Base-by-base conservation (phyloP, 2,113 vertebrate genomes). In the Ceratotherium simum region DNA sequence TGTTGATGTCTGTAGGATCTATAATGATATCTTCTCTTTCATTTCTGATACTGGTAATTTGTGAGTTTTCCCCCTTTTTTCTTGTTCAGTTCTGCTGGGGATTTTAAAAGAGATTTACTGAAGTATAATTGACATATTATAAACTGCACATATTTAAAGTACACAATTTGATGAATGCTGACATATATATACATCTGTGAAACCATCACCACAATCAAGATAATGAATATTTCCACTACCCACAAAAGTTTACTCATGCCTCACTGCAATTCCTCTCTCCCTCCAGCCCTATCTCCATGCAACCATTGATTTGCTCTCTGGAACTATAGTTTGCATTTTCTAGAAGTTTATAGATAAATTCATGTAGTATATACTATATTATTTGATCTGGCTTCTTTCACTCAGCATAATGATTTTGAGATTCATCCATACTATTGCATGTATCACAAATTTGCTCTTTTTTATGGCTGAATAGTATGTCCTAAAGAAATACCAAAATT, bases 91-190 rank as follows among this genome's bases (percentile, higher is more conserved):
- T 48, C 25, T 94, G 75, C 20, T 58, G 88, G 56, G 76, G 65
- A 88, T 88, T 96, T 91, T 39, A 91, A 73, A 39, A 80, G 60
- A 89, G 76, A 70, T 46, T 80, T 75, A 48, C 27, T 33, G 73
- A 88, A 58, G 25, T 18, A 76, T 86, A 46, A 91, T 51, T 70
- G 83, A 10, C 9, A 70, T 64, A 23, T 18, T 51, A 70, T 90
- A 58, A 90, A 85, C 25, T 36, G n/a, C 20, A 83, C n/a, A 72
- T 27, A 64, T 20, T 60, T 58, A 56, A 86, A 70, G 56, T 70
- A 39, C 46, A 69, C 11, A 39, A 31, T 65, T 46, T 72, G 62
- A 80, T 72, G 73, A 76, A 39, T 51, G 46, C n/a, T 36, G 39
- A 31, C 58, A 14, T 9, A 21, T 9, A 21, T 3, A 12, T 56